These are phyloP conservation scores for Drosophila nasuta DNA, from an alignment of 1,140 invertebrate genomes.

Conservation along the genomic window DNA sequence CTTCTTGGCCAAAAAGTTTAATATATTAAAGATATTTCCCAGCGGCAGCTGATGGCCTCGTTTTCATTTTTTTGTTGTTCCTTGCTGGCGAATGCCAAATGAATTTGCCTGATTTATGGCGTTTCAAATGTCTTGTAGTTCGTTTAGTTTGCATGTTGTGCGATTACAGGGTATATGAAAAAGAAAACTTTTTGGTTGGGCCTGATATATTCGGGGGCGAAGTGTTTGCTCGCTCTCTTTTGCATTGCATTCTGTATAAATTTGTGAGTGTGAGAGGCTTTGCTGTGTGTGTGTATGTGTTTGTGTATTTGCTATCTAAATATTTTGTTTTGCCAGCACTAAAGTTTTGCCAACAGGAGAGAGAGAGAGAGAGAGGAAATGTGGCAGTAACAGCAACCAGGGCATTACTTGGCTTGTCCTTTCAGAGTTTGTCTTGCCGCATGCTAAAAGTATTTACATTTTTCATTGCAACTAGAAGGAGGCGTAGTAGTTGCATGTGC, in stretches of 20 bases:
- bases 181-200: constrained; percentile 3
- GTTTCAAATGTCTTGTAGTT: constrained; percentile 18
- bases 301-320: constrained; percentile 68
- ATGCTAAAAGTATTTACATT: constrained; percentile 80
- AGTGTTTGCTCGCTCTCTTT: not conserved
- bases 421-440: constrained; percentile 39
- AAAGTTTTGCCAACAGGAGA: constrained; percentile 66
- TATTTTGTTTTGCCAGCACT: constrained; percentile 78
- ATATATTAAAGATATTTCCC: constrained; percentile 12
- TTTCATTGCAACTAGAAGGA: constrained; percentile 59
- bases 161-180: constrained; percentile 43
- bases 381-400: not conserved
- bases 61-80: not conserved
- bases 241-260: constrained; percentile 16
- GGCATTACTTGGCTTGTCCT: constrained; percentile 20
- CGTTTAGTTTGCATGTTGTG: constrained; percentile 6
- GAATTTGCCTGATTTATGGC: constrained; percentile 33
- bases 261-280: constrained; percentile 31
- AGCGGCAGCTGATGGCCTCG: not conserved
- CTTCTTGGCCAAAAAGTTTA: constrained; percentile 28
- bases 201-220: constrained; percentile 28
- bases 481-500: not conserved
- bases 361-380: not conserved
- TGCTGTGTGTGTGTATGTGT: constrained; percentile 22
- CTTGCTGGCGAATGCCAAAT: constrained; percentile 20